A percentile compares a stretch with the other conserved stretches of the same genome.
Evolutionary conservation across 2,888 invertebrate genomes (phyloP).

Genomic region (Dasysyrphus albostriatus): DNA sequence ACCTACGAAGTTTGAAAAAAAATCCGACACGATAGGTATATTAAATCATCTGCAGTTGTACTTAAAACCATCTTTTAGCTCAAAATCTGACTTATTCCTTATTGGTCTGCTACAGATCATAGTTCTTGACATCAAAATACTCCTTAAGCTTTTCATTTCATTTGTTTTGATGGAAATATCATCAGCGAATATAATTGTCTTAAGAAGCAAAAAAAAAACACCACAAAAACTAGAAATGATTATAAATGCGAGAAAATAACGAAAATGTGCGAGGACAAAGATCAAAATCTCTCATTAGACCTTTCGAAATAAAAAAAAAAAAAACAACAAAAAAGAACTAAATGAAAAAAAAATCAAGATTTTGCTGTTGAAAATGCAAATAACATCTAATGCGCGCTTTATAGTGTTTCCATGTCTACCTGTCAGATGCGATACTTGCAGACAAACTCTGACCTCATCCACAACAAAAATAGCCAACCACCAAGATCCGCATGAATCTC

Average conservation of each 20-base stretch:
- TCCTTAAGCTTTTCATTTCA: too few relatives aligned
- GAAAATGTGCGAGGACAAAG: conserved; percentile 30
- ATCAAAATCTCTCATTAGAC: conserved; percentile 43
- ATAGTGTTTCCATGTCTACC: conserved; percentile 49
- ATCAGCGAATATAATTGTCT: too few relatives aligned
- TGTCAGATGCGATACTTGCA: conserved; percentile 42
- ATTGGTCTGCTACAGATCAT: too few relatives aligned
- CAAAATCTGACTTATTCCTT: too few relatives aligned
- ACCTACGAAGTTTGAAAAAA: too few relatives aligned
- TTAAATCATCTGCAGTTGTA: too few relatives aligned
- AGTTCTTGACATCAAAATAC: too few relatives aligned
- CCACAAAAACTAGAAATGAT: neutral
- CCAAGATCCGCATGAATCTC: conserved; percentile 34
- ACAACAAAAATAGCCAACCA: conserved; percentile 1
- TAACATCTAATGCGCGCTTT: conserved; percentile 17
- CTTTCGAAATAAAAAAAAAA: conserved; percentile 22
- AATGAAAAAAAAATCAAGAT: neutral
- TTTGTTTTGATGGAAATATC: too few relatives aligned
- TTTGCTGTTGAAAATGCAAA: conserved; percentile 2
- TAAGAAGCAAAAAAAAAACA: neutral
- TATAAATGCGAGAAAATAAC: neutral
- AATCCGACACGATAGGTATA: too few relatives aligned
- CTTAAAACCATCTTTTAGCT: too few relatives aligned
- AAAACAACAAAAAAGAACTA: neutral
- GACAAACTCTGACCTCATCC: conserved; percentile 65